Evolutionary conservation across 1,140 invertebrate genomes (phyloP), one percentile per base, ranked within the genome.

Genomic region (Philotrypesis tridentata): DNA sequence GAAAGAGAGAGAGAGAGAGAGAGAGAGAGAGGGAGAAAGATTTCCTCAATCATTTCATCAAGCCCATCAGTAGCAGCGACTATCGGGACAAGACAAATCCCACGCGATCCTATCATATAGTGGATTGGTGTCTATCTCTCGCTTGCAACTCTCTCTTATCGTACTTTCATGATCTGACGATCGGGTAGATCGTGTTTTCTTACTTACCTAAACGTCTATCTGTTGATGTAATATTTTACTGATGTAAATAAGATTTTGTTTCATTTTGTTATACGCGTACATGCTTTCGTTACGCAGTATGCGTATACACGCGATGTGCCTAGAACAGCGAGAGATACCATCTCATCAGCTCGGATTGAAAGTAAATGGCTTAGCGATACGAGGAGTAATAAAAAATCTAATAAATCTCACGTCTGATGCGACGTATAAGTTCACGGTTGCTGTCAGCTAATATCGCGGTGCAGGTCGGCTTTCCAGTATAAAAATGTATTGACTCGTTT

Each of bases 31-130:
- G 72, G 48, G 25, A 70, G 63, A 78, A 31, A 88, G 85, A 88
- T 88, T 88, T 88, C 87, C 87, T 88, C 87, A 87, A 88, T 88
- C 86, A 87, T 88, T 87, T 85, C 85, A 88, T 88, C 85, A 87
- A 80, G 63, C 37, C 82, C 84, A 83, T 86, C 85, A 83, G 61
- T 55, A 60, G 48, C 68, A 73, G 8, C 27, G 12, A 8, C 27
- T 68, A 37, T 14, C n/a, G 14, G 17, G 27, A 82, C 80, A 83
- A 85, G 75, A 79, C 81, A 82, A 84, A 76, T 88, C 84, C 84
- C 83, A 87, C 86, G 87, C 87, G 84, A 87, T 88, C 82, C 84
- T 82, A 87, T 88, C 80, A 43, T 77, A 27, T 77, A 27, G 60
- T 27, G 37, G 27, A 67, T 77, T 23, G 23, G 40, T 21, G 43